These are phyloP conservation scores for Andrena fulva DNA, from an alignment of 2,888 invertebrate species.

Conservation along the genomic window DNA sequence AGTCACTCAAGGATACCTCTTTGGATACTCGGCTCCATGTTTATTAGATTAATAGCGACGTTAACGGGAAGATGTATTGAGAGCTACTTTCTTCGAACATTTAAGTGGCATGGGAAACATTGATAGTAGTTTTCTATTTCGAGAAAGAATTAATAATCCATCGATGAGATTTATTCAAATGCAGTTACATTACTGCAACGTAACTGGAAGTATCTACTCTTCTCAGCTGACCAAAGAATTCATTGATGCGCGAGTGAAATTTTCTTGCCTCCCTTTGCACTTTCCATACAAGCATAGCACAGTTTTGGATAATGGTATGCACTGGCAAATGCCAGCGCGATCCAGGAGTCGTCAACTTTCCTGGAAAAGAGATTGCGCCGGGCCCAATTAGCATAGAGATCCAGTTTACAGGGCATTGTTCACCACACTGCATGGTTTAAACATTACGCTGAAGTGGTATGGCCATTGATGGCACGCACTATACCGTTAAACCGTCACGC, in stretches of 20 bases:
- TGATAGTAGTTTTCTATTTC: background rate
- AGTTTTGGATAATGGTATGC: background rate
- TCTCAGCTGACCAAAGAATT: no score
- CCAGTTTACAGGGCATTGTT: constrained; percentile 51
- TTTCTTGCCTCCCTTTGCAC: no score
- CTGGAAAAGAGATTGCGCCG: constrained; percentile 9
- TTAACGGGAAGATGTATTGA: background rate
- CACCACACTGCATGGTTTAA: constrained; percentile 12
- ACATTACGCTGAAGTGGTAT: constrained; percentile 43
- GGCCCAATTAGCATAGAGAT: constrained; percentile 38
- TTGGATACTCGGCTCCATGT: background rate
- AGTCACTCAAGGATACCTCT: background rate
- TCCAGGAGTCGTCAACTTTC: constrained; percentile 6
- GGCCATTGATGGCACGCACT: constrained; percentile 74
- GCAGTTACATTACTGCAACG: no score
- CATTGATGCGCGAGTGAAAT: no score
- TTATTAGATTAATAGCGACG: background rate
- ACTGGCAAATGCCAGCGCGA: background rate
- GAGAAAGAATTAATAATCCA: background rate
- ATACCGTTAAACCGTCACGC: constrained; percentile 81
- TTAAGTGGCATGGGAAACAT: background rate
- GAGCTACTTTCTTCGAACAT: background rate
- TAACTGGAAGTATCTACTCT: no score
- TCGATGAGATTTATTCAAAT: no score
- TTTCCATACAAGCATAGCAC: no score